phyloP scores from a whole-genome alignment of 2,113 vertebrate species.

The Callithrix jacchus region DNA sequence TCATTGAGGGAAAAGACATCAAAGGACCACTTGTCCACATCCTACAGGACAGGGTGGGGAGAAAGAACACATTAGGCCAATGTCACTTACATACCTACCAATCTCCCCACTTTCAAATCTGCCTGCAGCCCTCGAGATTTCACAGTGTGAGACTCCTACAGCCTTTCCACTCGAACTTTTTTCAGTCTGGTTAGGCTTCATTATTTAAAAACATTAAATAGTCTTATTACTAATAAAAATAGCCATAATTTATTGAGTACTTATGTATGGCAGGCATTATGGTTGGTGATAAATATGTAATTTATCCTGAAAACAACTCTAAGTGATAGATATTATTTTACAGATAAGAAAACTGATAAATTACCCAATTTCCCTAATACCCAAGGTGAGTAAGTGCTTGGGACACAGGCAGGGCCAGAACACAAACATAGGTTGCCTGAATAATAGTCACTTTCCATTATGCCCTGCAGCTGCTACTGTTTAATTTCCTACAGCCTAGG shows the following conservation, averaged over 20 bases:
- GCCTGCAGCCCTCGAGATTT: neutral
- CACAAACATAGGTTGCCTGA: neutral
- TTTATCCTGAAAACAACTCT: neutral
- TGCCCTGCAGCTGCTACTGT: neutral
- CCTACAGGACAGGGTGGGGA: slow-evolving; percentile 81
- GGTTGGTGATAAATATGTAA: neutral
- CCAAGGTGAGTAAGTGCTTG: neutral
- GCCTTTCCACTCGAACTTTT: neutral
- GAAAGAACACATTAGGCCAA: slow-evolving; percentile 1
- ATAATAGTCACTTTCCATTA: neutral
- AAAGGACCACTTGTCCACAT: slow-evolving; percentile 97
- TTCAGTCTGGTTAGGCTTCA: neutral
- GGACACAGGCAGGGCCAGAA: neutral
- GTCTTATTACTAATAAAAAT: neutral
- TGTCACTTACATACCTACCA: accelerated
- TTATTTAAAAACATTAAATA: neutral
- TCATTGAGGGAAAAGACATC: slow-evolving; percentile 97
- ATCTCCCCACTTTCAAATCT: accelerated
- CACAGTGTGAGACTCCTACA: neutral
- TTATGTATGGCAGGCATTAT: neutral
- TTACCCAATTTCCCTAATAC: neutral
- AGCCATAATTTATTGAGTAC: neutral
- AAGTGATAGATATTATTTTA: neutral
- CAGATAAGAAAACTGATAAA: neutral
- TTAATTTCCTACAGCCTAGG: neutral